Conservation (phyloP, 2,797 vertebrate genomes). For the Cynopterus sphinx region DNA sequence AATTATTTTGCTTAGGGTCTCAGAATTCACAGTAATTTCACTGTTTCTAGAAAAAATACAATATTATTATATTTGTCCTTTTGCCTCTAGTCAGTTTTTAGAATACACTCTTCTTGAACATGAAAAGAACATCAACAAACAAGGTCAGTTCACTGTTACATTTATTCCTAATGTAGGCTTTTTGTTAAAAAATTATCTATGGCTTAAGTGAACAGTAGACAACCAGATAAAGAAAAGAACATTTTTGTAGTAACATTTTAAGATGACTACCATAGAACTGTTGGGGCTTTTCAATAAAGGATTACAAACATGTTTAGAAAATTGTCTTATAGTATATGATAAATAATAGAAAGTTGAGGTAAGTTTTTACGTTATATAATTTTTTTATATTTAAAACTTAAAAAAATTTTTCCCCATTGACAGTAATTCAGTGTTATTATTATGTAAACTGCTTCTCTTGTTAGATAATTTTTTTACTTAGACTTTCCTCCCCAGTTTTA, state of each 20-base stretch:
- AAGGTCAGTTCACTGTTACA: conserved; percentile 78
- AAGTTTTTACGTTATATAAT: conserved; percentile 54
- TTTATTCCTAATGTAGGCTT: conserved; percentile 77
- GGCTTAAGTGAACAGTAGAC: conserved; percentile 81
- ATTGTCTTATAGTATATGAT: conserved; percentile 61
- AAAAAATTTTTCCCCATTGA: background rate
- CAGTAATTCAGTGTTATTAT: background rate
- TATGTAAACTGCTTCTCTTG: background rate
- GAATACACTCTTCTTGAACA: background rate
- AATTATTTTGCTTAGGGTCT: background rate
- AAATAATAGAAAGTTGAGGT: conserved; percentile 58
- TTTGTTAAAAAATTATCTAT: conserved; percentile 82
- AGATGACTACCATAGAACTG: conserved; percentile 77
- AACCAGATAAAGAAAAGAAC: conserved; percentile 67
- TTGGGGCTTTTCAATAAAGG: conserved; percentile 76
- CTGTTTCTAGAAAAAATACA: background rate
- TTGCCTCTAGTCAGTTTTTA: conserved; percentile 10
- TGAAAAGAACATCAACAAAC: conserved; percentile 77
- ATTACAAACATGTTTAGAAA: conserved; percentile 77
- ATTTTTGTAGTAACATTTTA: conserved; percentile 77
- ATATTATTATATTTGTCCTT: background rate
- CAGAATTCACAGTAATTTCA: background rate
- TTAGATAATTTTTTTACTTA: background rate
- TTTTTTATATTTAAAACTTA: conserved; percentile 61
- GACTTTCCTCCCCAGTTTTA: background rate